Conservation (phyloP, 1,140 invertebrate species). For the Dolichoris vasculosae region DNA sequence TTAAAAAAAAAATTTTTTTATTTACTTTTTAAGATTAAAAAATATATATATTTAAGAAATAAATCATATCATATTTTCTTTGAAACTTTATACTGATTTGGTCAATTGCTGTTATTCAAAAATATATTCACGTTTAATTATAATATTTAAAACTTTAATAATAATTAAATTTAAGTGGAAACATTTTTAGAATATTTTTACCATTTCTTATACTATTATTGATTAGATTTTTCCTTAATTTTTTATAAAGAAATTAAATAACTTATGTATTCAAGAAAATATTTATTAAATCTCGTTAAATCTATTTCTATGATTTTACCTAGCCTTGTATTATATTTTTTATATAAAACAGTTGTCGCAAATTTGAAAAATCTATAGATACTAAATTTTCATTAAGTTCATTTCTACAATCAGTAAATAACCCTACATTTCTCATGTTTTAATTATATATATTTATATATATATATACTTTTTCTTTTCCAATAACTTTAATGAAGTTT, state of each 20-base stretch:
- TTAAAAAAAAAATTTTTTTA: too few species aligned
- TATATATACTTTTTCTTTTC: background rate
- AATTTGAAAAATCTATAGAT: conserved; percentile 20
- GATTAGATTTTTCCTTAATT: background rate
- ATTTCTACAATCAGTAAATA: conserved; percentile 12
- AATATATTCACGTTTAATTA: too few species aligned
- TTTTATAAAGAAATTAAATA: background rate
- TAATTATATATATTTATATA: background rate
- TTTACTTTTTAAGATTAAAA: too few species aligned
- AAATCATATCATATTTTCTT: too few species aligned
- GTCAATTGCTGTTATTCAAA: too few species aligned
- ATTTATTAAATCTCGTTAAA: conserved; percentile 29
- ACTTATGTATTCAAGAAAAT: conserved; percentile 20
- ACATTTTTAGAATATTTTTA: too few species aligned
- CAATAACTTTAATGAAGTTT: background rate
- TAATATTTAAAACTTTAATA: too few species aligned
- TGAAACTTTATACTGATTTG: too few species aligned
- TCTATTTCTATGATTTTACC: too few species aligned
- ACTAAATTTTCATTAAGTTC: conserved; percentile 47
- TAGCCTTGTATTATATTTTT: background rate
- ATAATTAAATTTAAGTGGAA: too few species aligned
- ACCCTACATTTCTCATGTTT: conserved; percentile 36
- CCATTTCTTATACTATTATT: background rate
- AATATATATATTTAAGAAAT: too few species aligned
- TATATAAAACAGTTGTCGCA: background rate